phyloP scores from a whole-genome alignment of 2,113 vertebrate genomes.

The Tyto alba region DNA sequence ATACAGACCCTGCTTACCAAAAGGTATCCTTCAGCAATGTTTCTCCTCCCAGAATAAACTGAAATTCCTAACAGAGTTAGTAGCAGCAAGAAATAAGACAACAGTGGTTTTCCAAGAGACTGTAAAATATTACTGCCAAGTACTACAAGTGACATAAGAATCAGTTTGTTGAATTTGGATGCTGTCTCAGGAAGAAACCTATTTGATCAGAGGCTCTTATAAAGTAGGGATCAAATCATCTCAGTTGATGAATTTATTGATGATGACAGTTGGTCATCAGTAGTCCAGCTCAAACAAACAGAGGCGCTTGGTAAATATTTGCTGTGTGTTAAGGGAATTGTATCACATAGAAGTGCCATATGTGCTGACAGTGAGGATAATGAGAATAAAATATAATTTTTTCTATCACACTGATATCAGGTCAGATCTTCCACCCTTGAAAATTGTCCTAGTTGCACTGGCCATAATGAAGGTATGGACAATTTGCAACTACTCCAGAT shows the following conservation, averaged over 20 bases:
- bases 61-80: not conserved
- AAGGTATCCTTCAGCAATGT: not conserved
- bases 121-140: not conserved
- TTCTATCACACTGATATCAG: not conserved
- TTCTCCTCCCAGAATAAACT: not conserved
- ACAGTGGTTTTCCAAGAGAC: not conserved
- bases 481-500: not conserved
- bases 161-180: not conserved
- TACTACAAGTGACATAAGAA: not conserved
- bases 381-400: not conserved
- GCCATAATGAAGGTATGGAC: not conserved
- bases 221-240: not conserved
- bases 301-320: not conserved
- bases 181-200: not conserved
- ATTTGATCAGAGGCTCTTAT: not conserved
- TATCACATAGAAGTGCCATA: not conserved
- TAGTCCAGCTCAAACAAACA: not conserved
- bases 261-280: not conserved
- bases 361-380: not conserved
- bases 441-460: not conserved
- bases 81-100: not conserved
- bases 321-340: not conserved
- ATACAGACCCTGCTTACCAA: not conserved
- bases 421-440: not conserved
- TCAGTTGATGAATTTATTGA: not conserved